Evolutionary conservation across 2,888 invertebrate genomes (phyloP).

Genomic region (Oxytorus armatus): DNA sequence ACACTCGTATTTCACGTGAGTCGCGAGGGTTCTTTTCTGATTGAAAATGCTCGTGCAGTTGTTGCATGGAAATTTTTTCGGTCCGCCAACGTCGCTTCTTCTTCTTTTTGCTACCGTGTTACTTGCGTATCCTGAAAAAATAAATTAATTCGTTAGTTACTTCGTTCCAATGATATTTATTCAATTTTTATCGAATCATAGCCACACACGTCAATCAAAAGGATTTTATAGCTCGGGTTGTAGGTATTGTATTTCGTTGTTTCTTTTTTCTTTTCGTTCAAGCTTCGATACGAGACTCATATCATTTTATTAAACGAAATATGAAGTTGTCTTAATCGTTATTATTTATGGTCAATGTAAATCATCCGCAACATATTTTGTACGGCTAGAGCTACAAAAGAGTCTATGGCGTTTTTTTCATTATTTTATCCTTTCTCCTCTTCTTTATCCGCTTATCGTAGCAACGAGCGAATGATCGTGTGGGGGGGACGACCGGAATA

Average conservation of each 20-base stretch:
- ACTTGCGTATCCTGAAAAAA: conserved; percentile 67
- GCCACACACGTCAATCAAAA: neutral
- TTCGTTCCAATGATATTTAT: conserved; percentile 6
- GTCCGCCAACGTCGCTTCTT: conserved; percentile 7
- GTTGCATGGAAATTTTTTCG: conserved; percentile 73
- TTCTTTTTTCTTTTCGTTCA: conserved; percentile 9
- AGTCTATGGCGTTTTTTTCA: no score
- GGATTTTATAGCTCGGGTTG: conserved; percentile 1
- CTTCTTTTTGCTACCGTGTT: conserved; percentile 24
- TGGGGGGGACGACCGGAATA: neutral
- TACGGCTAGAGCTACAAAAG: conserved; percentile 12
- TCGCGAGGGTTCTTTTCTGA: conserved; percentile 73
- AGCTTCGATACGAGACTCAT: neutral
- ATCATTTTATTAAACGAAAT: conserved; percentile 33
- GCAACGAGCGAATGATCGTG: neutral
- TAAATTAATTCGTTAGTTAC: conserved; percentile 60
- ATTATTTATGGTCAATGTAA: neutral
- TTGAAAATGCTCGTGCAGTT: conserved; percentile 77
- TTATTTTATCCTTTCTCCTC: neutral
- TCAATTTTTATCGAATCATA: neutral
- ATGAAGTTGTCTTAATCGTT: conserved; percentile 19
- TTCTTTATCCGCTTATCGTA: neutral
- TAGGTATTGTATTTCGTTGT: neutral
- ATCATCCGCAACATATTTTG: conserved; percentile 8
- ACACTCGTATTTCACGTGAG: conserved; percentile 80